Evolutionary conservation across 2,888 invertebrate genomes (phyloP), one percentile per base, ranked within the genome.

Genomic region (Nemurella pictetii): DNA sequence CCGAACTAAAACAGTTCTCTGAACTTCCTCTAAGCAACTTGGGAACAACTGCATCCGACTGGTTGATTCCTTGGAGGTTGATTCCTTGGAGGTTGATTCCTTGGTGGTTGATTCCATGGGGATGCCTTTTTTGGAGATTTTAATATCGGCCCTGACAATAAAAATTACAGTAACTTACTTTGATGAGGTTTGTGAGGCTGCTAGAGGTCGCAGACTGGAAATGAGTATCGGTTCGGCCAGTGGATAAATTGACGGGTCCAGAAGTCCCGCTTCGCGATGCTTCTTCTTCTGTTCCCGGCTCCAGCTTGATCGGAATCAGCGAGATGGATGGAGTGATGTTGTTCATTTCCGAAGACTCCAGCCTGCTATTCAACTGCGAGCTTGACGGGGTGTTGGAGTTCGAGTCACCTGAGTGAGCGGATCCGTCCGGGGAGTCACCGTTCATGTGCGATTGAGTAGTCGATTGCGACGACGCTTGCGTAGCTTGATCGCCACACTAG

Each of bases 271-370:
- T 32, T 30, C 15, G 26, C 26, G 87, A 84, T 75, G 87, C 86
- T 27, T 87, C 87, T 83, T 89, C 88, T 81, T 87, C 88, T 28
- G 87, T 86, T 2, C 86, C 87, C 26, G 88, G 89, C 84, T 89
- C 89, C 88, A 95, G 95, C 90, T 96, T 96, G 87, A 96, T 96
- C 85, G 96, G 96, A 91, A 96, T 96, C 84, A 96, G 91, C 74
- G 96, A 96, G 88, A 96, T 96, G 87, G 96, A 96, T 28, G 96
- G 96, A 88, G 96, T 96, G 89, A 96, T 96, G 88, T 92, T 91
- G 78, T 88, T 93, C 92, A 77, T 89, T 88, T 86, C 90, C 88
- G 74, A 89, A 86, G 89, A 90, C 88, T 83, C 86, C 85, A 73
- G 86, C 91, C 88, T 89, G 88, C 88, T 32, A 36, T 89, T 89